phyloP scores from a whole-genome alignment of 2,888 invertebrate species.

The Conchocele bisecta region DNA sequence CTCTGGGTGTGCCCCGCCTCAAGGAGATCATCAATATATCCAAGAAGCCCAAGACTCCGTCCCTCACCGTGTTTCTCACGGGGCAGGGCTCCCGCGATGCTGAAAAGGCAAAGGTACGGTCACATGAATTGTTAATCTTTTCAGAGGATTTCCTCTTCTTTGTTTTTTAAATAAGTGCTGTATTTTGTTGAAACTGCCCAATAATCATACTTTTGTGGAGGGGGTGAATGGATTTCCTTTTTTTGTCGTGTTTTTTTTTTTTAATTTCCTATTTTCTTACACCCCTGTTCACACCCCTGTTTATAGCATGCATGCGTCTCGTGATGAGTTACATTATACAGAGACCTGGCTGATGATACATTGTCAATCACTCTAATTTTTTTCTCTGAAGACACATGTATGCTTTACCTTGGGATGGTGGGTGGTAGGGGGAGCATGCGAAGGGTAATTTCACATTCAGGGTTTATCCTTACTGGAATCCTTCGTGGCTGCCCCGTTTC shows the following conservation, averaged over 20 bases:
- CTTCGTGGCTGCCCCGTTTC: no score
- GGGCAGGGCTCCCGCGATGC: slow-evolving; percentile 99
- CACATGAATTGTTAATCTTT: not conserved
- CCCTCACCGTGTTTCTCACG: slow-evolving; percentile 97
- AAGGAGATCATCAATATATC: slow-evolving; percentile 98
- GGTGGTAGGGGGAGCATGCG: no score
- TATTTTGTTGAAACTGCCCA: no score
- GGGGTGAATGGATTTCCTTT: no score
- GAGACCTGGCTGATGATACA: slow-evolving; percentile 1
- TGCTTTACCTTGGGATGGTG: no score
- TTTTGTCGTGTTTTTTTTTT: not conserved
- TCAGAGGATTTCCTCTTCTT: not conserved
- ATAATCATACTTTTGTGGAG: no score
- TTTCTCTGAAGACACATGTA: slow-evolving; percentile 24
- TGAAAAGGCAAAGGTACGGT: slow-evolving; percentile 95
- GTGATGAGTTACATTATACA: not conserved
- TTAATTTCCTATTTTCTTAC: no score
- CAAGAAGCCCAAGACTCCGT: slow-evolving; percentile 99
- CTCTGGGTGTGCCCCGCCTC: slow-evolving; percentile 98
- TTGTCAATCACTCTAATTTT: slow-evolving; percentile 45
- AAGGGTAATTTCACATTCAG: no score
- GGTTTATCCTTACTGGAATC: no score
- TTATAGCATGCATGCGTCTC: no score
- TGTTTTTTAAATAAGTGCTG: no score
- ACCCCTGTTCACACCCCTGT: no score